A percentile compares a stretch with the other conserved stretches of the same genome.
phyloP scores from a whole-genome alignment of 1,140 invertebrate genomes.

The Stenopsyche tienmushanensis region DNA sequence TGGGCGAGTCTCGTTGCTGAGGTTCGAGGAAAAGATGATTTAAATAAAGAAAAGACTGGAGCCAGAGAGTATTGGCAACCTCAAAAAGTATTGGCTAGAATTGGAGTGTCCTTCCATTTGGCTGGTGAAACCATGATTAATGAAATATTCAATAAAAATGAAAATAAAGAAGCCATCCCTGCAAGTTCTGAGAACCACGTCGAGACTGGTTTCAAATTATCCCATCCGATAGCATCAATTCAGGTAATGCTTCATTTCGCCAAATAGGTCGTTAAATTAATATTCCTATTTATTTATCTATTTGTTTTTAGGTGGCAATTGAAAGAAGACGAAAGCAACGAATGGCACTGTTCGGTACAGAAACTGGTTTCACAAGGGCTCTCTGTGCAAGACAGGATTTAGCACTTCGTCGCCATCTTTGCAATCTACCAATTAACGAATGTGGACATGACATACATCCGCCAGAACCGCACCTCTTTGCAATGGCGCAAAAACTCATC shows the following conservation, averaged over 20 bases:
- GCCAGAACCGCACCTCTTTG: slow-evolving; percentile 37
- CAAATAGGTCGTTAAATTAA: background rate
- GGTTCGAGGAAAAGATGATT: slow-evolving; percentile 61
- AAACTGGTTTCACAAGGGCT: slow-evolving; percentile 58
- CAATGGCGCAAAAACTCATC: slow-evolving; percentile 37
- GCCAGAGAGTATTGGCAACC: slow-evolving; percentile 76
- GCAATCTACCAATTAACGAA: slow-evolving; percentile 62
- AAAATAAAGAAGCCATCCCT: slow-evolving; percentile 46
- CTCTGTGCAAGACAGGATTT: slow-evolving; percentile 67
- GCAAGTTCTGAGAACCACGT: slow-evolving; percentile 39
- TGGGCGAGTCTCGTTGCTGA: slow-evolving; percentile 86
- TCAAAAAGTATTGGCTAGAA: slow-evolving; percentile 66
- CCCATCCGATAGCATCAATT: slow-evolving; percentile 63
- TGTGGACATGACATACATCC: slow-evolving; percentile 48
- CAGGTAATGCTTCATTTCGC: slow-evolving; percentile 51
- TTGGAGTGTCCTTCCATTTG: slow-evolving; percentile 71
- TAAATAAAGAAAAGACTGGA: slow-evolving; percentile 55
- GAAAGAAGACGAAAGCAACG: slow-evolving; percentile 53
- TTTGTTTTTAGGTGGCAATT: slow-evolving; percentile 48
- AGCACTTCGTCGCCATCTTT: slow-evolving; percentile 62
- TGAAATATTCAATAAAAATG: slow-evolving; percentile 58
- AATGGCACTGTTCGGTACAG: slow-evolving; percentile 51
- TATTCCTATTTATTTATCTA: background rate
- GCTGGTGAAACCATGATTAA: slow-evolving; percentile 66
- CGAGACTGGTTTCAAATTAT: slow-evolving; percentile 36